Evolutionary conservation across 2,888 invertebrate species (phyloP), one percentile per base, ranked within the genome.

Genomic region (Thyatira batis): DNA sequence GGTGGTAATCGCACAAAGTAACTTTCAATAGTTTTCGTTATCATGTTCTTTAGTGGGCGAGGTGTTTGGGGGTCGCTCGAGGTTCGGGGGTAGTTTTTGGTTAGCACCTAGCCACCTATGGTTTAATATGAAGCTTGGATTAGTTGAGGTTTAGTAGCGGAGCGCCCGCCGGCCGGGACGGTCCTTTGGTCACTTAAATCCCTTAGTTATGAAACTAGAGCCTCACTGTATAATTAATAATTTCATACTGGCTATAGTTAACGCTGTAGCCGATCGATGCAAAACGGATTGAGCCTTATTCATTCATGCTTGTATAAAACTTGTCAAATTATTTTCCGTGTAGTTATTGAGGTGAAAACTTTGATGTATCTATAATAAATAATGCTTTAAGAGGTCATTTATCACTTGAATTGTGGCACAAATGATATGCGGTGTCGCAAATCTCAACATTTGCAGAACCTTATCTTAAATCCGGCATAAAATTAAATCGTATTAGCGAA

Each of bases 401-500:
- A 4, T 17, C 57, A 58, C 45, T 50, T 58, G 51, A 57, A 48
- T 57, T 58, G 49, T 33, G 52, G 54, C 59, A 50, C 51, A 39
- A 53, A 49, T 46, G 57, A 49, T 52, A 51, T 56, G 56, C 53
- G 57, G 57, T 55, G 50, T 51, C 53, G 30, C 56, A 65, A 71
- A 76, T 69, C 64, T 62, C 54, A 54, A 60, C 67, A 63, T 58
- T 65, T 63, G 59, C 60, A 57, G 58, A 93, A 93, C 93, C 85
- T 93, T 93, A 93, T 88, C 93, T 92, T 89, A 93, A 94, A 94
- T 94, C 93, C 93, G 89, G 92, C 93, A 92, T 93, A 93, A 94
- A 94, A 94, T 94, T 77, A 78, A 78, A 76, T 76, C 93, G 93
- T 92, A 93, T 94, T 93, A 93, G 91, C 82, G 48, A 58, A 55